These are phyloP conservation scores for Salvelinus alpinus DNA, from an alignment of 2,113 vertebrate genomes.

Conservation along the genomic window DNA sequence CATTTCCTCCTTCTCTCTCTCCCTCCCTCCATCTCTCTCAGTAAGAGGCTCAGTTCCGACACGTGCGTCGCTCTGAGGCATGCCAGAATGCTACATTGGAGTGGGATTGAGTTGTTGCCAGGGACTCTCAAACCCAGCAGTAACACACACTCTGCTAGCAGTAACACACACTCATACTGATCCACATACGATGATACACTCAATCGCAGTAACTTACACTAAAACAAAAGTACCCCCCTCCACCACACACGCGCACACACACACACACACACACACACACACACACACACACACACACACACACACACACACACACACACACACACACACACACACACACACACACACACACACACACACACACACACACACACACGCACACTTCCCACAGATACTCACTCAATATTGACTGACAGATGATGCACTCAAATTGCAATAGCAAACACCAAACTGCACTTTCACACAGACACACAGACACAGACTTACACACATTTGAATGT, in stretches of 20 bases:
- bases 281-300: no score
- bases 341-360: no score
- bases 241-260: neutral
- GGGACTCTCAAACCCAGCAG: conserved; percentile 38
- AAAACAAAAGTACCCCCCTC: neutral
- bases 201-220: no score
- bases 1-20: conserved; percentile 20
- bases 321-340: no score
- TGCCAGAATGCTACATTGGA: conserved; percentile 61
- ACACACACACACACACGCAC: neutral
- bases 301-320: no score
- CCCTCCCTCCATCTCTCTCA: conserved; percentile 7
- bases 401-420: conserved; percentile 10
- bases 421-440: conserved; percentile 43
- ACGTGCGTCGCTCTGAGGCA: conserved; percentile 61
- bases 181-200: conserved; percentile 15
- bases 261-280: neutral
- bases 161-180: conserved; percentile 22
- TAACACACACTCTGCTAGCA: conserved; percentile 46
- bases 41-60: conserved; percentile 65
- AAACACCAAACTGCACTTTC: neutral
- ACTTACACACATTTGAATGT: neutral
- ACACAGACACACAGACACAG: no score
- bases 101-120: conserved; percentile 62
- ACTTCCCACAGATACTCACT: neutral